phyloP scores from a whole-genome alignment of 2,888 invertebrate genomes.

The Ptilodon capucinus region DNA sequence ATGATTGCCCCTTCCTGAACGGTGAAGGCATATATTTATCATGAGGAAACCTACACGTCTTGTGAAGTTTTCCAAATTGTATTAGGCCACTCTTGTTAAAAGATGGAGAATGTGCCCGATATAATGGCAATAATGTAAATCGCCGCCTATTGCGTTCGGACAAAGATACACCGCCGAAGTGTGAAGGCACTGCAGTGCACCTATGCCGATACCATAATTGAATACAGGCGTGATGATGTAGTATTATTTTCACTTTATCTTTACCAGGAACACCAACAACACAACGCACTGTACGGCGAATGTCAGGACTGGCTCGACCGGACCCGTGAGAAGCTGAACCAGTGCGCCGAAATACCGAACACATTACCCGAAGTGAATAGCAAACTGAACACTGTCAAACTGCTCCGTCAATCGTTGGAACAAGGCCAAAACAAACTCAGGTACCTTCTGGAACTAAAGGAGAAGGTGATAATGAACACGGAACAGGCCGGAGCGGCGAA shows the following conservation, averaged over 20 bases:
- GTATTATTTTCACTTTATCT: background rate
- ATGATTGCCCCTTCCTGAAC: too few relatives aligned
- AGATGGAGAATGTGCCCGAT: too few relatives aligned
- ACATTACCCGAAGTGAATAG: conserved; percentile 92
- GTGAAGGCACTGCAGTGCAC: too few relatives aligned
- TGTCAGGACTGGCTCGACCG: conserved; percentile 97
- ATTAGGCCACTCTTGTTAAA: too few relatives aligned
- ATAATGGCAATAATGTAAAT: too few relatives aligned
- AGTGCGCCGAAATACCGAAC: conserved; percentile 91
- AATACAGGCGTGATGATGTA: too few relatives aligned
- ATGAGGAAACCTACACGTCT: too few relatives aligned
- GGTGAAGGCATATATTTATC: too few relatives aligned
- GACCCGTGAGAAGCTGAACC: conserved; percentile 92
- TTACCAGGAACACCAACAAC: conserved; percentile 93
- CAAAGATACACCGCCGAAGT: too few relatives aligned
- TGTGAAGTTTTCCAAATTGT: too few relatives aligned
- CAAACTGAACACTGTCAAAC: conserved; percentile 93
- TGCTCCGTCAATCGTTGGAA: conserved; percentile 94
- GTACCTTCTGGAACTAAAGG: conserved; percentile 91
- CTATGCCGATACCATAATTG: too few relatives aligned
- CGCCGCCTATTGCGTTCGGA: too few relatives aligned
- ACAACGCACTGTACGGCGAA: conserved; percentile 95
- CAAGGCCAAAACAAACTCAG: conserved; percentile 88
- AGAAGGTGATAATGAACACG: conserved; percentile 96
- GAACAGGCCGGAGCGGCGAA: conserved; percentile 93